These are phyloP conservation scores for Hydrophis major DNA, from an alignment of 2,797 vertebrate genomes.

Conservation along the genomic window DNA sequence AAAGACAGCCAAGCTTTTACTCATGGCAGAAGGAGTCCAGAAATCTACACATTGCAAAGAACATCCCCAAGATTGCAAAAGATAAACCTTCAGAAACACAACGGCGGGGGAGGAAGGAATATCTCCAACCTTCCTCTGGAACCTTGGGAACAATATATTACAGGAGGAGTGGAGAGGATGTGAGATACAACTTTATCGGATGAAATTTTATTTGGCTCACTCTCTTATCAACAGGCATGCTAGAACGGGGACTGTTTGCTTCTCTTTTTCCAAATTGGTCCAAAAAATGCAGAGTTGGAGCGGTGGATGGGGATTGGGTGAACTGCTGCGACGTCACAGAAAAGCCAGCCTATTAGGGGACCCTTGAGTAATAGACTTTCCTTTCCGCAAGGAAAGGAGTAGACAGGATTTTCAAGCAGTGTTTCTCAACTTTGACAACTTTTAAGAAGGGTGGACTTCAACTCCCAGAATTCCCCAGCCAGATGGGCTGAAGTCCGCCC, in stretches of 20 bases:
- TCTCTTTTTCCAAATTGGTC: not conserved
- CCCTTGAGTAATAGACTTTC: too few relatives aligned
- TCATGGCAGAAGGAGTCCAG: not conserved
- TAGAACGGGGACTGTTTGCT: not conserved
- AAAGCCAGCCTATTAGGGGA: not conserved
- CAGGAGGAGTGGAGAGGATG: not conserved
- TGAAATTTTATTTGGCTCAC: not conserved
- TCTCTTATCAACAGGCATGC: not conserved
- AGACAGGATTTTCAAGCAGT: not conserved
- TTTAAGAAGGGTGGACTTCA: not conserved
- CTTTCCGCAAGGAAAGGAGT: not conserved
- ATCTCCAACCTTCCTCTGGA: not conserved
- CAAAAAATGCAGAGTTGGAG: not conserved
- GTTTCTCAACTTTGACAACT: not conserved
- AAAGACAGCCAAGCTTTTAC: constrained; percentile 17
- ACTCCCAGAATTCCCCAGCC: not conserved
- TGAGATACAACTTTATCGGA: not conserved
- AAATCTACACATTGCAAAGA: not conserved
- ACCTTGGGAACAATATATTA: not conserved
- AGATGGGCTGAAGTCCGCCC: not conserved
- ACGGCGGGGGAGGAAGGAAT: not conserved
- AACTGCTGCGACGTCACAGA: not conserved
- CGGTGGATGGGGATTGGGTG: too few relatives aligned
- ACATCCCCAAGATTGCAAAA: fast-evolving
- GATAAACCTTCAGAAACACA: fast-evolving